Evolutionary conservation across 2,888 invertebrate genomes (phyloP), one percentile per base, ranked within the genome.

Genomic region (Platerodrilus igneus): DNA sequence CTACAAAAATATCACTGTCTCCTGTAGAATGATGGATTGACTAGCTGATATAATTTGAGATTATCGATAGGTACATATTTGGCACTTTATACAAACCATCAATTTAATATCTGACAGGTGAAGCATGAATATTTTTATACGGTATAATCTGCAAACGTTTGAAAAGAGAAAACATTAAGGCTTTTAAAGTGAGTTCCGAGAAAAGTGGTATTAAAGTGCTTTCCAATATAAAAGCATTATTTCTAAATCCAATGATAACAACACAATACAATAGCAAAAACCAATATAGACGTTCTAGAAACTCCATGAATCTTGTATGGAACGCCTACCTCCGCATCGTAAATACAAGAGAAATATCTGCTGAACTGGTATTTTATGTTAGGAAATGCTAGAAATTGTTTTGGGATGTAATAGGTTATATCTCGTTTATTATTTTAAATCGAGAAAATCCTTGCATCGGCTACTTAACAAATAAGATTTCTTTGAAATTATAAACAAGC

Each of bases 241-340:
- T 41, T 33, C 35, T 36, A 37, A 41, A 50, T 48, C 41, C 46
- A 41, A 48, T 46, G 42, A 45, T 45, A 41, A 28, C 41, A 32
- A 37, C 33, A 45, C 45, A 46, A 50, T 46, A 54, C 53, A 54
- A 55, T 55, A 44, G 55, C 46, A 51, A 52, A 54, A 55, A 55
- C 55, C 55, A 54, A 55, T 55, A 55, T 52, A 49, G 50, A 34
- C 44, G 45, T 51, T 49, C 35, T 49, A 53, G 55, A 64, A 61
- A 60, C 59, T 53, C 63, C 59, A 62, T 66, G 67, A 67, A 66
- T 68, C 66, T 63, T 53, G 57, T 26, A 57, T 58, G 52, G 48
- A 54, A 55, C 55, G 55, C 55, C 55, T 53, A 54, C 47, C 46
- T 46, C n/a, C n/a, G n/a, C 50, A 53, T 51, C 55, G 55, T 55